A percentile compares a stretch with the other conserved stretches of the same genome.
These are phyloP conservation scores for Gymnothorax javanicus DNA, from an alignment of 2,797 vertebrate genomes.

Conservation along the genomic window DNA sequence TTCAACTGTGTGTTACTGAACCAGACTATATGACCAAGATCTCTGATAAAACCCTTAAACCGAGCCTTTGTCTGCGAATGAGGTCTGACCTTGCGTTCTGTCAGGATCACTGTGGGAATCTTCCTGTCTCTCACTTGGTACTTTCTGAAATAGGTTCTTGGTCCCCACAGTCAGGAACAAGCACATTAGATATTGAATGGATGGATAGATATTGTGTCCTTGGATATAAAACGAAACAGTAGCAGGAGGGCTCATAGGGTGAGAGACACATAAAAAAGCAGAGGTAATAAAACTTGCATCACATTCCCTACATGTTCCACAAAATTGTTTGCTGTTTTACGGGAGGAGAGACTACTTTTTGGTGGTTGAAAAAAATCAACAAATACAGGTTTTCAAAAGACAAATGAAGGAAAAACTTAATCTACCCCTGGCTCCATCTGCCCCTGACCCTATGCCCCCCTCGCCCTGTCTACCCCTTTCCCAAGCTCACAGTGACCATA, in stretches of 20 bases:
- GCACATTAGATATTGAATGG: too few species aligned
- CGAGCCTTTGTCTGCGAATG: too few species aligned
- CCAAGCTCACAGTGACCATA: conserved; percentile 1
- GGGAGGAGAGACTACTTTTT: conserved; percentile 42
- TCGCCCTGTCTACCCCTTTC: too few species aligned
- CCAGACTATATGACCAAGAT: too few species aligned
- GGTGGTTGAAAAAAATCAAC: background rate
- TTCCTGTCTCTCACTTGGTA: too few species aligned
- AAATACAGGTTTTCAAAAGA: conserved; percentile 24
- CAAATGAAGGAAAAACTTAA: background rate
- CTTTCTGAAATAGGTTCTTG: too few species aligned
- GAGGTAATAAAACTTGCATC: conserved; percentile 63
- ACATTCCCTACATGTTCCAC: conserved; percentile 53
- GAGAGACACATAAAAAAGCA: conserved; percentile 48
- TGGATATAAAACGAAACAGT: background rate
- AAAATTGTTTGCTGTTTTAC: conserved; percentile 68
- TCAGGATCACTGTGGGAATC: too few species aligned
- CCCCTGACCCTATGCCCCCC: too few species aligned
- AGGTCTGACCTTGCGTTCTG: too few species aligned
- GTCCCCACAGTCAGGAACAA: too few species aligned
- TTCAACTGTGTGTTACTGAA: too few species aligned
- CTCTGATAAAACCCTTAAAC: too few species aligned
- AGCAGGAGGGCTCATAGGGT: conserved; percentile 6
- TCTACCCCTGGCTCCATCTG: background rate
- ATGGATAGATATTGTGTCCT: conserved; percentile 11